Conservation (phyloP, 1,140 invertebrate species). For the Littorina saxatilis region DNA sequence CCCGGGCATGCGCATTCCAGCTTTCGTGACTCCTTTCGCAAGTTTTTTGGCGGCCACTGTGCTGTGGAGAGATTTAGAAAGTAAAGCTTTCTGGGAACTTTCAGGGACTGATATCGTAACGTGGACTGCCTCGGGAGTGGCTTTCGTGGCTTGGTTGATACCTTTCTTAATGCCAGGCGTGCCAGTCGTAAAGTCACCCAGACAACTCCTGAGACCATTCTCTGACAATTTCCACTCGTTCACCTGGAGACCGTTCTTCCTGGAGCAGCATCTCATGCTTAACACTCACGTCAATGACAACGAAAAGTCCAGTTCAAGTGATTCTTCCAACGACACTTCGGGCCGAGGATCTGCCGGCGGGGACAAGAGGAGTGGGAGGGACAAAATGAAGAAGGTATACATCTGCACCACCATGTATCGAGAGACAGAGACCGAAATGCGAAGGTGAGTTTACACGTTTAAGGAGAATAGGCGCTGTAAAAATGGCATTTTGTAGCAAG, state of each 20-base stretch:
- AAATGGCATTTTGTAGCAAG: no score
- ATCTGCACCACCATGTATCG: slow-evolving; percentile 68
- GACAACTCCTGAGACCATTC: slow-evolving; percentile 31
- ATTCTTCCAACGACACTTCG: not conserved
- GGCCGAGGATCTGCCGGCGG: not conserved
- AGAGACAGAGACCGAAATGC: slow-evolving; percentile 61
- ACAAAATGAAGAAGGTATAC: slow-evolving; percentile 42
- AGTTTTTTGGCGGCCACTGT: slow-evolving; percentile 21
- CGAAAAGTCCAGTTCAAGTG: not conserved
- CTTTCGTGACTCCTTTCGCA: slow-evolving; percentile 38
- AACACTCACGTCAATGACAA: slow-evolving; percentile 26
- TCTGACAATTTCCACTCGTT: slow-evolving; percentile 40
- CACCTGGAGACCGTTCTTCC: slow-evolving; percentile 46
- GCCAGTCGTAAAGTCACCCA: slow-evolving; percentile 20
- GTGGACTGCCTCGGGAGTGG: slow-evolving; percentile 43
- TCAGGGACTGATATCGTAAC: slow-evolving; percentile 38
- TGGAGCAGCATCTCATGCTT: slow-evolving; percentile 42
- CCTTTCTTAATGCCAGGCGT: slow-evolving; percentile 36
- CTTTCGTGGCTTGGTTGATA: slow-evolving; percentile 39
- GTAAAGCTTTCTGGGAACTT: slow-evolving; percentile 47
- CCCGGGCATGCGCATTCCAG: slow-evolving; percentile 44
- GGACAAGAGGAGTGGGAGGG: not conserved
- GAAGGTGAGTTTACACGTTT: slow-evolving; percentile 18
- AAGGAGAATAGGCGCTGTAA: no score
- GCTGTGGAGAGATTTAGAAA: slow-evolving; percentile 47